phyloP scores from a whole-genome alignment of 2,113 vertebrate species.

The Paraplagusia blochii region DNA sequence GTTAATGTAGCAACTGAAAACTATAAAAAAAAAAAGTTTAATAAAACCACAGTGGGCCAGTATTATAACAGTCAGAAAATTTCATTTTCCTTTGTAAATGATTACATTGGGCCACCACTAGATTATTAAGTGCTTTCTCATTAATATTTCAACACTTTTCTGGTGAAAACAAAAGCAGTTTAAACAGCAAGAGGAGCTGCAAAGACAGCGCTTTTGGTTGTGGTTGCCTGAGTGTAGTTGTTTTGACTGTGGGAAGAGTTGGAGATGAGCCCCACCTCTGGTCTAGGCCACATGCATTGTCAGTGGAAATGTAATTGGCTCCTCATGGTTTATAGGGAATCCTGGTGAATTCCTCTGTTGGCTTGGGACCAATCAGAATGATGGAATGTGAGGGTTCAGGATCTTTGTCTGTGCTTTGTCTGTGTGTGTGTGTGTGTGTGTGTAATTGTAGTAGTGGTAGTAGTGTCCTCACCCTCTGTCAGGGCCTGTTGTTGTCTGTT shows the following conservation, averaged over 20 bases:
- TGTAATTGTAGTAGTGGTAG: not conserved
- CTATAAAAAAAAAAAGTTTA: no score
- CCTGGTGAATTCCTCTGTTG: slow-evolving; percentile 37
- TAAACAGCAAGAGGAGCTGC: no score
- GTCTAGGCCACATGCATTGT: slow-evolving; percentile 18
- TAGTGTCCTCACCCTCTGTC: slow-evolving; percentile 12
- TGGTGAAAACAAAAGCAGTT: no score
- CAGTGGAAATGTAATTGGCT: slow-evolving; percentile 42
- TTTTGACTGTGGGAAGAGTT: slow-evolving; percentile 10
- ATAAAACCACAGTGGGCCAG: no score
- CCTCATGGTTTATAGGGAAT: slow-evolving; percentile 20
- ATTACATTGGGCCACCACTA: no score
- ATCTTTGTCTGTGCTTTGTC: slow-evolving; percentile 41
- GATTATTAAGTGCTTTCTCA: no score
- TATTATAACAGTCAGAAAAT: no score
- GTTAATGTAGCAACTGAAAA: no score
- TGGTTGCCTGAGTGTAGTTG: slow-evolving; percentile 20
- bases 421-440: slow-evolving; percentile 14
- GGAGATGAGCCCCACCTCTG: slow-evolving; percentile 9
- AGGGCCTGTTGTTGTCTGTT: slow-evolving; percentile 25
- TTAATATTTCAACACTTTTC: no score
- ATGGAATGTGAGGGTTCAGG: slow-evolving; percentile 53
- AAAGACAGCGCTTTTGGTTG: not conserved
- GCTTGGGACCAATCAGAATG: slow-evolving; percentile 36
- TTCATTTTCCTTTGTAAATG: no score